Conservation (phyloP, 2,113 vertebrate species). For the Ancistrus triradiatus region DNA sequence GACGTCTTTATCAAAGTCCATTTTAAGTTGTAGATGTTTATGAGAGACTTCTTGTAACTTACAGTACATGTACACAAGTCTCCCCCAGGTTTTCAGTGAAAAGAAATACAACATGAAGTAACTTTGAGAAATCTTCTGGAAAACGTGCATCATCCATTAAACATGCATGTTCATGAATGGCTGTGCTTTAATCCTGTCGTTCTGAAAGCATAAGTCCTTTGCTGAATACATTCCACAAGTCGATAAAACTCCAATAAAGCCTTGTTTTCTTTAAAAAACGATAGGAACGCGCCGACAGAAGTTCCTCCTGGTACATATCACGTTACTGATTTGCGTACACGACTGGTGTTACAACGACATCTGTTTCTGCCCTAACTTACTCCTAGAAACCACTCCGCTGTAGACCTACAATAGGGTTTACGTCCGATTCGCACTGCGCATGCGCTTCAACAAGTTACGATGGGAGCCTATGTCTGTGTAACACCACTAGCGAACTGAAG, state of each 20-base stretch:
- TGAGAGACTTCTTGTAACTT: too few species aligned
- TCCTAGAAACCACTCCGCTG: too few species aligned
- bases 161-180: conserved; percentile 10
- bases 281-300: background rate
- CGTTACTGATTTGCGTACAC: background rate
- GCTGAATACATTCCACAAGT: background rate
- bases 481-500: too few species aligned
- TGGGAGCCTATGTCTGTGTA: background rate
- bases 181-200: conserved; percentile 1
- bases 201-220: conserved; percentile 7
- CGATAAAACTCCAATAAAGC: too few species aligned
- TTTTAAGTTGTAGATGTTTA: too few species aligned
- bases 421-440: conserved; percentile 10
- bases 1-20: too few species aligned
- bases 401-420: too few species aligned
- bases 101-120: background rate
- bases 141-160: conserved; percentile 21
- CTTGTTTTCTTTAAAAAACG: background rate
- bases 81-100: background rate
- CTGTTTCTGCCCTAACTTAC: too few species aligned
- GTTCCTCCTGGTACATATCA: background rate
- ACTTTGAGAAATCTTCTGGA: background rate
- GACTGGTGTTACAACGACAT: background rate
- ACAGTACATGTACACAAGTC: too few species aligned
- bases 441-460: conserved; percentile 21